Conservation (phyloP, 2,797 vertebrate species). For the Girardinus metallicus region DNA sequence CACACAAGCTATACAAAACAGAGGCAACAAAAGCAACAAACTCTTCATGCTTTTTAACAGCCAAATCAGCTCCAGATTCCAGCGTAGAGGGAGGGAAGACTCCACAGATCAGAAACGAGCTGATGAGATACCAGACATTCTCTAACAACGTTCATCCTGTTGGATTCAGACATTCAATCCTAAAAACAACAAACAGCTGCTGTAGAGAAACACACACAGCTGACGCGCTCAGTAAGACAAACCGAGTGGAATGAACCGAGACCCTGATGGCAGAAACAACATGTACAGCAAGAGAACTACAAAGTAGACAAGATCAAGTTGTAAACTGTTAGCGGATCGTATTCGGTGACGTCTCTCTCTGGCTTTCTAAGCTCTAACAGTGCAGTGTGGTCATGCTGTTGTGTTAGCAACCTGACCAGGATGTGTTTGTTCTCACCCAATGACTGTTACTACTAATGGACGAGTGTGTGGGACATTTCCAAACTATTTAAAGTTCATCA, state of each 20-base stretch:
- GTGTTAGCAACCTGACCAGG: background rate
- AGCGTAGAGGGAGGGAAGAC: background rate
- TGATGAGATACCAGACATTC: background rate
- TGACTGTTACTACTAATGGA: background rate
- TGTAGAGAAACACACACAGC: background rate
- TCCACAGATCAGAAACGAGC: background rate
- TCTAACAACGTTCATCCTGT: background rate
- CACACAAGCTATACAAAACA: background rate
- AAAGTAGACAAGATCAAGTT: background rate
- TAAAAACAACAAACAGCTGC: conserved; percentile 2
- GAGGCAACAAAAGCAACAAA: background rate
- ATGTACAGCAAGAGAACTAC: background rate
- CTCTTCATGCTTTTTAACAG: background rate
- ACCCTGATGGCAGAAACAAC: background rate
- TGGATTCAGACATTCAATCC: background rate
- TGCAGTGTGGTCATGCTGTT: background rate
- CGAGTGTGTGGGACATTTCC: too few species aligned
- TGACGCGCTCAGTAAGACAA: background rate
- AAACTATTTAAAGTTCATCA: background rate
- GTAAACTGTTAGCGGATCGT: background rate
- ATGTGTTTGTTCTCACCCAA: background rate
- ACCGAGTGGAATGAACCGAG: background rate
- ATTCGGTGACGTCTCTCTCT: background rate
- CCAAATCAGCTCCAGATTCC: background rate
- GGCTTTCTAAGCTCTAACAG: background rate